Evolutionary conservation across 2,888 invertebrate genomes (phyloP).

Genomic region (Dryobotodes eremita): DNA sequence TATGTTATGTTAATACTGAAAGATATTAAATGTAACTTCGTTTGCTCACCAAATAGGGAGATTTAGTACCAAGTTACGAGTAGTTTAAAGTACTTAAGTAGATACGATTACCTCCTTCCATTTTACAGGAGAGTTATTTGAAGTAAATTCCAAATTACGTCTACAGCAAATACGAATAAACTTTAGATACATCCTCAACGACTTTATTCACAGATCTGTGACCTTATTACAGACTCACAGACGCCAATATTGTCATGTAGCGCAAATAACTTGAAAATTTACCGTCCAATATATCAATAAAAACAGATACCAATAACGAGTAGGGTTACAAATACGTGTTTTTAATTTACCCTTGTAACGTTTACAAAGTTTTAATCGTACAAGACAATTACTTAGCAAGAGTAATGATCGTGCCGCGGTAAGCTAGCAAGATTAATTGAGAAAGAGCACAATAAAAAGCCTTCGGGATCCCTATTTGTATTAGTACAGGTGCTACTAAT

Average conservation of each 20-base stretch:
- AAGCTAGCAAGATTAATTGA: slow-evolving; percentile 67
- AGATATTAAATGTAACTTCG: no score
- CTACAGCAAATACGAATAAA: neutral
- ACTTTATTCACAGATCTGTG: neutral
- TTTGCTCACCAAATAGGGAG: no score
- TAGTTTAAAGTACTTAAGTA: neutral
- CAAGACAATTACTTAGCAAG: slow-evolving; percentile 67
- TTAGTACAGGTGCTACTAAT: slow-evolving; percentile 61
- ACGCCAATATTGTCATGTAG: neutral
- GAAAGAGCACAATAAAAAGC: slow-evolving; percentile 62
- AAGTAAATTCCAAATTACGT: neutral
- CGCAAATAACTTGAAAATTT: neutral
- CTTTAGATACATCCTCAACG: no score
- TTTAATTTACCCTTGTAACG: slow-evolving; percentile 39
- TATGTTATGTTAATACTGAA: no score
- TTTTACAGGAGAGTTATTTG: neutral
- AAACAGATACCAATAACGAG: slow-evolving; percentile 4
- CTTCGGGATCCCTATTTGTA: slow-evolving; percentile 40
- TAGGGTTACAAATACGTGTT: slow-evolving; percentile 25
- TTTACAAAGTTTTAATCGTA: slow-evolving; percentile 61
- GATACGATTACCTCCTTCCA: neutral
- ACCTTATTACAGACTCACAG: neutral
- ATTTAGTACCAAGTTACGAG: no score
- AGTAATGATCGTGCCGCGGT: slow-evolving; percentile 61
- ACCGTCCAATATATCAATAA: neutral